Conservation (phyloP, 1,140 invertebrate genomes). For the Triops longicaudatus region DNA sequence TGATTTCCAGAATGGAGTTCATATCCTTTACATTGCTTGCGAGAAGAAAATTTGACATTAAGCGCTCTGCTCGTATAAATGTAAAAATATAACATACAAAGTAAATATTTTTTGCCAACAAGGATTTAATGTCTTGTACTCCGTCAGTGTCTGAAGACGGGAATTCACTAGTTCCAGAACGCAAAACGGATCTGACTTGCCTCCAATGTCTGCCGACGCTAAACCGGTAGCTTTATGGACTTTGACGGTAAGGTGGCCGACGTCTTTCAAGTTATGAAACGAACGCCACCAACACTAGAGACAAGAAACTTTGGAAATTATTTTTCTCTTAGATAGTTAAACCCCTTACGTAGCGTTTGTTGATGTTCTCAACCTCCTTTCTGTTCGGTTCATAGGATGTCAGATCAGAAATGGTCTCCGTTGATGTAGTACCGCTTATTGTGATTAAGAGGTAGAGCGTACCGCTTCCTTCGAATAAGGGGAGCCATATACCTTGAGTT, state of each 20-base stretch:
- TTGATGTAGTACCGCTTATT: slow-evolving; percentile 85
- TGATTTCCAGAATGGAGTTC: slow-evolving; percentile 90
- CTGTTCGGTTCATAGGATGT: slow-evolving; percentile 72
- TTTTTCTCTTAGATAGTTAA: background rate
- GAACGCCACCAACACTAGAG: slow-evolving; percentile 53
- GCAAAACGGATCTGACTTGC: slow-evolving; percentile 95
- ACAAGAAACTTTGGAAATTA: slow-evolving; percentile 27
- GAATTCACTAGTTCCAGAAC: slow-evolving; percentile 92
- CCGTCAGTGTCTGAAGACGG: slow-evolving; percentile 86
- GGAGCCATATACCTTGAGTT: slow-evolving; percentile 79
- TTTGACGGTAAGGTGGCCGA: slow-evolving; percentile 81
- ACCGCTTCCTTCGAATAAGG: slow-evolving; percentile 72
- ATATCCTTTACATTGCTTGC: slow-evolving; percentile 93
- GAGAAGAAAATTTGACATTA: slow-evolving; percentile 30
- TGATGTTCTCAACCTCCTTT: slow-evolving; percentile 53
- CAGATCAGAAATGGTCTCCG: slow-evolving; percentile 83
- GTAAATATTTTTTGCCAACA: slow-evolving; percentile 99
- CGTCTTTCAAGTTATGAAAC: slow-evolving; percentile 67
- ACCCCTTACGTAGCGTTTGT: slow-evolving; percentile 63
- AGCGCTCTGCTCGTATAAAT: background rate
- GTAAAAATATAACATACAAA: slow-evolving; percentile 61
- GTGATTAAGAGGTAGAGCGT: slow-evolving; percentile 81
- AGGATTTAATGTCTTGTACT: slow-evolving; percentile 93
- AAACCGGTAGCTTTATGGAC: slow-evolving; percentile 80
- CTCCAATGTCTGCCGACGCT: slow-evolving; percentile 81